Evolutionary conservation across 2,797 vertebrate species (phyloP).

Genomic region (Brotula barbata): DNA sequence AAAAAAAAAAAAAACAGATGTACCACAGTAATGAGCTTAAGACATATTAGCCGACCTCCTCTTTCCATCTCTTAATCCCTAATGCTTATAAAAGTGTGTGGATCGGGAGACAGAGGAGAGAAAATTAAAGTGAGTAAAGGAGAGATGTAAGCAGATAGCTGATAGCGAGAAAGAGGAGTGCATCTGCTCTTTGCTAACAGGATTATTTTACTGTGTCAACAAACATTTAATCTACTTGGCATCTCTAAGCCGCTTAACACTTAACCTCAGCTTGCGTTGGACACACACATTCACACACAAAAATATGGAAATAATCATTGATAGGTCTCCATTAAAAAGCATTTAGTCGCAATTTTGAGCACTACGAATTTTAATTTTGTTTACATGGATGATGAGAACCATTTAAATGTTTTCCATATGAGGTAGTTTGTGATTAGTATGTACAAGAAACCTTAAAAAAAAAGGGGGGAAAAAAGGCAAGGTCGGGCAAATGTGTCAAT

Average conservation of each 20-base stretch:
- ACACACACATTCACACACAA: conserved; percentile 17
- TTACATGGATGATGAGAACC: no score
- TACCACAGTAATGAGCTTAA: conserved; percentile 22
- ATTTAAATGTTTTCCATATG: no score
- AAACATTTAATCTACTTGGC: conserved; percentile 67
- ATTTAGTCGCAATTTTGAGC: no score
- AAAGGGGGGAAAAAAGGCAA: no score
- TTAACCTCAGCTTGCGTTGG: conserved; percentile 54
- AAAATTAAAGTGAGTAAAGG: not conserved
- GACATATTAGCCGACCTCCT: conserved; percentile 16
- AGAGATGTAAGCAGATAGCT: conserved; percentile 1
- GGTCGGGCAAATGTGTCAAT: no score
- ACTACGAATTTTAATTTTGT: no score
- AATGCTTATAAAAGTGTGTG: not conserved
- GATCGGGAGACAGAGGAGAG: not conserved
- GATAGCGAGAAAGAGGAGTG: conserved; percentile 15
- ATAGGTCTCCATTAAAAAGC: no score
- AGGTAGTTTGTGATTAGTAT: no score
- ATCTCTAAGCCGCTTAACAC: conserved; percentile 67
- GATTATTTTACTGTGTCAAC: conserved; percentile 72
- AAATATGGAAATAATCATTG: no score
- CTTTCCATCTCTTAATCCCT: conserved; percentile 2
- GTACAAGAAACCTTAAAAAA: no score
- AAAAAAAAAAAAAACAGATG: conserved; percentile 1
- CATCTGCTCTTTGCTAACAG: conserved; percentile 52